Evolutionary conservation across 2,888 invertebrate genomes (phyloP).

Genomic region (Eupeodes luniger): DNA sequence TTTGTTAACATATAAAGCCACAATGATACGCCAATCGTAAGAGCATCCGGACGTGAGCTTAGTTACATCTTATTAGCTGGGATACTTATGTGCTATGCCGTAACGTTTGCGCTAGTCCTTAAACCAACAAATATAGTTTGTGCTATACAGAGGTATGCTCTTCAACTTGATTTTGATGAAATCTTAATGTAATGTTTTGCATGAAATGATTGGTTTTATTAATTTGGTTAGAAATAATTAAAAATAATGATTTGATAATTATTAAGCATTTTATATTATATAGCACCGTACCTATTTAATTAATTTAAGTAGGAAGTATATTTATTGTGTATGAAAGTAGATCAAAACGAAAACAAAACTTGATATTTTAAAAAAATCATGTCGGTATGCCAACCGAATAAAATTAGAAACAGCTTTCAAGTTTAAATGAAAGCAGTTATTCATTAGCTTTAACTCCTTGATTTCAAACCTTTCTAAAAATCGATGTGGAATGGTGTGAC

Average conservation of each 20-base stretch:
- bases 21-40: conserved; percentile 98
- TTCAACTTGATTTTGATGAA: not conserved
- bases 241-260: not conserved
- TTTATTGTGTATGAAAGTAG: no score
- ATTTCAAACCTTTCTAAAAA: no score
- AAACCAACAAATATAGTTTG: conserved; percentile 94
- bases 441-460: no score
- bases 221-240: not conserved
- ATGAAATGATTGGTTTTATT: conserved; percentile 11
- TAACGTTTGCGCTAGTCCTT: conserved; percentile 96
- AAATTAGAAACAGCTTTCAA: no score
- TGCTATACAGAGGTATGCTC: conserved; percentile 91
- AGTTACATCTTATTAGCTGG: conserved; percentile 96
- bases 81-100: conserved; percentile 95
- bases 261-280: no score
- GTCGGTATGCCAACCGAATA: no score
- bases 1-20: conserved; percentile 84
- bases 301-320: no score
- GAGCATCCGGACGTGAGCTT: conserved; percentile 95
- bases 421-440: no score
- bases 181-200: conserved; percentile 2
- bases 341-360: no score
- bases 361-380: no score
- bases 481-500: no score
- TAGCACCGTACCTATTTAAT: no score